These are phyloP conservation scores for Leucosticte australis DNA, from an alignment of 2,113 vertebrate genomes.

Conservation along the genomic window DNA sequence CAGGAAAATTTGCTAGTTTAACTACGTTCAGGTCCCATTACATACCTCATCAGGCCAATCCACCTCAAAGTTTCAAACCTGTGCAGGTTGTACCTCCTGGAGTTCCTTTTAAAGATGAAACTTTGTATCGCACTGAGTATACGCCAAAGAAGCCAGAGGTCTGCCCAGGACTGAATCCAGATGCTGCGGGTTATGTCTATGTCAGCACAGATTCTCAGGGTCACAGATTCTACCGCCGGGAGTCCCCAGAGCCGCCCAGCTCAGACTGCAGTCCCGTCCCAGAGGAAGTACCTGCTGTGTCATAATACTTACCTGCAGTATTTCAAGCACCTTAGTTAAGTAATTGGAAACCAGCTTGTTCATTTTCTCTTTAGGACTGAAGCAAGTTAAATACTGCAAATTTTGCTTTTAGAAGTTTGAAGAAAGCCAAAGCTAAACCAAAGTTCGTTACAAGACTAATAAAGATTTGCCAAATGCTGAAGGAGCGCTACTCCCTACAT, in stretches of 20 bases:
- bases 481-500: not conserved
- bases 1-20: slow-evolving; percentile 77
- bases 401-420: not conserved
- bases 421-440: not conserved
- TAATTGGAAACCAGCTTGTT: not conserved
- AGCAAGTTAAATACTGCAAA: not conserved
- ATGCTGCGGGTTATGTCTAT: slow-evolving; percentile 76
- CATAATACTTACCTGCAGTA: not conserved
- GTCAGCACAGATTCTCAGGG: slow-evolving; percentile 73
- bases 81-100: not conserved
- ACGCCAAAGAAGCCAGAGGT: slow-evolving; percentile 70
- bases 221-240: slow-evolving; percentile 78
- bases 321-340: not conserved
- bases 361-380: not conserved
- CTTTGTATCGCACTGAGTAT: slow-evolving; percentile 76
- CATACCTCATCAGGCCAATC: slow-evolving; percentile 67
- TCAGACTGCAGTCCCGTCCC: not conserved
- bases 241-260: slow-evolving; percentile 1
- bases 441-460: not conserved
- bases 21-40: slow-evolving; percentile 84
- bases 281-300: slow-evolving; percentile 61
- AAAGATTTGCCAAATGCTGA: not conserved
- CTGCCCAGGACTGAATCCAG: slow-evolving; percentile 76
- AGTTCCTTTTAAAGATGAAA: slow-evolving; percentile 71
- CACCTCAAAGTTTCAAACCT: slow-evolving; percentile 76